These are phyloP conservation scores for Ladona fulva DNA, from an alignment of 1,140 invertebrate genomes.

Conservation along the genomic window DNA sequence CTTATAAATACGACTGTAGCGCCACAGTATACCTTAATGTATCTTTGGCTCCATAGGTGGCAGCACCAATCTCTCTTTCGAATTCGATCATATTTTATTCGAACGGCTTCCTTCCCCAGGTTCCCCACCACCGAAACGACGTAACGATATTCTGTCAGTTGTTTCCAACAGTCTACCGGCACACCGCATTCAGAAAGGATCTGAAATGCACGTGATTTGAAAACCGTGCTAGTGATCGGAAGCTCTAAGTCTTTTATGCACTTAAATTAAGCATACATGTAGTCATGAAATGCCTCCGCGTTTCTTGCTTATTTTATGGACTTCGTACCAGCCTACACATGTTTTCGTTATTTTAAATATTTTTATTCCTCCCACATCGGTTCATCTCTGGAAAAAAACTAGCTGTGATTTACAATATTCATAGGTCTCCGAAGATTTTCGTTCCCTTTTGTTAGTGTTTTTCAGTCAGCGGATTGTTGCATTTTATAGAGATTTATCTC, in stretches of 20 bases:
- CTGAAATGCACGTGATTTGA: slow-evolving; percentile 4
- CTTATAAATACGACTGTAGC: too few species aligned
- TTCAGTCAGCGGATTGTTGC: neutral
- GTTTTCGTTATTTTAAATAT: neutral
- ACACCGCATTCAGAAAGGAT: neutral
- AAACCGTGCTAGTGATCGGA: neutral
- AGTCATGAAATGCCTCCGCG: neutral
- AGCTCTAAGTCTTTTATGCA: neutral
- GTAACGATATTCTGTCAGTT: neutral
- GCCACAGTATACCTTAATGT: too few species aligned
- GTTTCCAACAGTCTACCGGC: slow-evolving; percentile 7
- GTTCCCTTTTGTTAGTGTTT: too few species aligned
- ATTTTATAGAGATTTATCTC: neutral
- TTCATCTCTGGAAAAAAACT: neutral
- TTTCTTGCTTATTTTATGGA: neutral
- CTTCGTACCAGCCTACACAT: neutral
- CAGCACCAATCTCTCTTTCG: neutral
- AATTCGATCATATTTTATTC: neutral
- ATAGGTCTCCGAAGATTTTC: too few species aligned
- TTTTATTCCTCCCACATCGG: neutral
- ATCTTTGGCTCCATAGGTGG: neutral
- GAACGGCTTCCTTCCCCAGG: neutral
- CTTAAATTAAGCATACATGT: neutral
- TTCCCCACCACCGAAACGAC: neutral
- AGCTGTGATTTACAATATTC: neutral